Percentiles rank a stretch among this genome's conserved stretches.
These are phyloP conservation scores for Protodeltote pygarga DNA, from an alignment of 2,888 invertebrate species.

Conservation along the genomic window DNA sequence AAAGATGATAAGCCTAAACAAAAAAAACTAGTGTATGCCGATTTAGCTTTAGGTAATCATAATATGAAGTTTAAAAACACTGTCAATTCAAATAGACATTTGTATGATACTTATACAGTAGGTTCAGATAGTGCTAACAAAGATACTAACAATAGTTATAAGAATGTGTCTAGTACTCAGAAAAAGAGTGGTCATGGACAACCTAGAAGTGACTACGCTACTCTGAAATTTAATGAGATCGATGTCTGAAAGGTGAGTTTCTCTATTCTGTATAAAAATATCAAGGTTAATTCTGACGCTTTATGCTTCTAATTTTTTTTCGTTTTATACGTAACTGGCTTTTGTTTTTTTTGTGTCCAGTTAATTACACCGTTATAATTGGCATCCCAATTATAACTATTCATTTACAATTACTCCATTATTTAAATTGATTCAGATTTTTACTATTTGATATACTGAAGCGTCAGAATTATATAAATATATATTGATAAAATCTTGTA, in stretches of 20 bases:
- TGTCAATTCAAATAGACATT: constrained; percentile 86
- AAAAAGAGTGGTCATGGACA: constrained; percentile 56
- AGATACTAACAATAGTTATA: constrained; percentile 76
- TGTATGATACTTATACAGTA: constrained; percentile 84
- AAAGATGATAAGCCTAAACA: constrained; percentile 81
- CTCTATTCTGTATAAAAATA: neutral
- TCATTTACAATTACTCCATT: too few species aligned
- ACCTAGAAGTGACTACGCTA: constrained; percentile 80
- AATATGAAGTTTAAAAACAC: constrained; percentile 87
- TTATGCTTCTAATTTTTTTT: too few species aligned
- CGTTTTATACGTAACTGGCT: too few species aligned
- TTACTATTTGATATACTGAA: too few species aligned
- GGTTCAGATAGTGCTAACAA: constrained; percentile 76
- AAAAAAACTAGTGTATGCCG: constrained; percentile 85
- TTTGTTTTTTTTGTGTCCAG: too few species aligned
- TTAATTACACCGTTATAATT: too few species aligned
- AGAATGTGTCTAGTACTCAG: constrained; percentile 70
- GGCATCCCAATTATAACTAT: too few species aligned
- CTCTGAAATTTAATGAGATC: constrained; percentile 84
- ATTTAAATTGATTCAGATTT: too few species aligned
- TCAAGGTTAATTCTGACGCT: constrained; percentile 5
- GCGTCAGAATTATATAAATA: too few species aligned
- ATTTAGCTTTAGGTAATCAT: constrained; percentile 85
- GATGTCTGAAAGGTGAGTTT: constrained; percentile 83
- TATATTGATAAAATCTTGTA: too few species aligned